Percentiles rank a stretch among this genome's conserved stretches.
phyloP scores from a whole-genome alignment of 1,140 invertebrate genomes.

The Pentalonia nigronervosa region DNA sequence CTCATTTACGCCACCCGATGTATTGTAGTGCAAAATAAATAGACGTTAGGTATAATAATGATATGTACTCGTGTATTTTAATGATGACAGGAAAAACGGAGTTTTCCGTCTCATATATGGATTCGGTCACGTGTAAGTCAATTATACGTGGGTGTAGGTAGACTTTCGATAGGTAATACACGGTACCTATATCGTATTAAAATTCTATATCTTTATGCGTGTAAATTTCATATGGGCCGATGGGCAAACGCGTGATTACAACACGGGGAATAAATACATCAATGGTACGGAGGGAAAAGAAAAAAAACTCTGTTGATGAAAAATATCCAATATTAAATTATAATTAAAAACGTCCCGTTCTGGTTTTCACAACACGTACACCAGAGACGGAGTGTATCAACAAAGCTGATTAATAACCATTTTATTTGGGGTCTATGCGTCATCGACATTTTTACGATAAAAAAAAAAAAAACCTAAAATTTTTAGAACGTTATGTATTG shows the following conservation, averaged over 20 bases:
- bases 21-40: no score
- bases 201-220: background rate
- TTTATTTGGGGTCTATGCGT: background rate
- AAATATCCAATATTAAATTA: conserved; percentile 28
- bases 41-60: no score
- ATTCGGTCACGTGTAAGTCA: background rate
- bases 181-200: background rate
- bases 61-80: background rate
- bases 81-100: background rate
- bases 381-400: background rate
- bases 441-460: background rate
- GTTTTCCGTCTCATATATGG: background rate
- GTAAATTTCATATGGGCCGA: background rate
- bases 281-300: background rate
- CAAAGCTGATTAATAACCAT: conserved; percentile 33
- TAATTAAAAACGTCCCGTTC: conserved; percentile 17
- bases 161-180: background rate
- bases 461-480: background rate
- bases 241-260: background rate
- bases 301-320: background rate
- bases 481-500: no score
- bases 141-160: background rate
- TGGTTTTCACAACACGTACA: conserved; percentile 6
- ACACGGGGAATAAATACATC: background rate
- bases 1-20: no score